Evolutionary conservation across 2,888 invertebrate genomes (phyloP), one percentile per base, ranked within the genome.

Genomic region (Nomada ruficornis): DNA sequence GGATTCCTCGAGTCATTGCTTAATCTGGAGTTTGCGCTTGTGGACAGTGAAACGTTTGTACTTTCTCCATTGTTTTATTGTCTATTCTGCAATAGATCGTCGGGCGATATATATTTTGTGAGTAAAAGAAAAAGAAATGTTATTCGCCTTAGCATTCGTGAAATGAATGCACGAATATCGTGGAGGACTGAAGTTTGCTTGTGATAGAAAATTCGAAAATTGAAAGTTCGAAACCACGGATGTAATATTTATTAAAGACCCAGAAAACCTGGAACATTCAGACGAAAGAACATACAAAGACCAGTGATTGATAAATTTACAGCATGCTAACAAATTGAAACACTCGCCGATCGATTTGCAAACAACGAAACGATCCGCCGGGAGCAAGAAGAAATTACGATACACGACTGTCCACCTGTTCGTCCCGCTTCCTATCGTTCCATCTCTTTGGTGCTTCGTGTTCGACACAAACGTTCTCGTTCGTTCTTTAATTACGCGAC

Each of bases 401-500:
- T 23, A 42, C 20, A 42, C 20, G 20, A 60, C 42, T 62, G 62
- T 62, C 62, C 62, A 62, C 42, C 62, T 62, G 62, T 62, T 44
- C n/a, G 36, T 36, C n/a, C 59, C 7, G 18, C 29, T 20, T 2
- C 3, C 18, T 69, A 57, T 69, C 69, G 9, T 59, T 50, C 44
- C 26, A 60, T 63, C 52, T 63, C 52, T 55, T 42, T 36, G 57
- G 9, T 50, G 9, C 10, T 36, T 2, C 29, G 0, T 29, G 50
- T 36, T 47, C 50, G n/a, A 52, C 50, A 44, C 7, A 4, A 70
- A 47, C 69, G 10, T 15, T 55, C 11, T 13, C 29, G 20, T 23
- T 36, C 57, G 64, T 36, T 63, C 78, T 86, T 86, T 89, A 88
- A 90, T 91, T 88, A 73, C 87, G 82, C 81, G 86, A 91, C 78